Evolutionary conservation across 1,140 invertebrate genomes (phyloP), one percentile per base, ranked within the genome.

Genomic region (Steinernema feltiae): DNA sequence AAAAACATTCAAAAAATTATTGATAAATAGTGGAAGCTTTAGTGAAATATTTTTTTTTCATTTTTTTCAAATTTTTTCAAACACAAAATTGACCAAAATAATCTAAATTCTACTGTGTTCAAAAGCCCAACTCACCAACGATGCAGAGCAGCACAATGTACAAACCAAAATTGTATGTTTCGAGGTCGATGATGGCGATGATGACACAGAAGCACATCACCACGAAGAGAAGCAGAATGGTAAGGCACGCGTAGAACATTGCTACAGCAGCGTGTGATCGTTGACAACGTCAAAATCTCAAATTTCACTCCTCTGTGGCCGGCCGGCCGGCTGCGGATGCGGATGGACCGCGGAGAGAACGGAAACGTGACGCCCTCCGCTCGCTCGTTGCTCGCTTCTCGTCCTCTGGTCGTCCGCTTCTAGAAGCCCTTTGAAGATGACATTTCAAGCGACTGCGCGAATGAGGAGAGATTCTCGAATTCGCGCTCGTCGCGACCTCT

Each of bases 221-320:
- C 24, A 72, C 53, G 73, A 86, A 78, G 32, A 85, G 74, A 32
- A 86, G 48, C 21, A 86, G 71, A 35, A 85, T 81, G 30, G 84
- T 78, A 69, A 85, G 75, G 76, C 84, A 85, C 46, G 84, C 84
- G 75, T 85, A 85, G 76, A 85, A 85, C 84, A 85, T 85, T 7
- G 24, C 53, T 15, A 21, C 53, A 27, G n/a, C n/a, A n/a, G n/a
- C n/a, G n/a, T n/a, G n/a, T n/a, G n/a, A n/a, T n/a, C n/a, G n/a
- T n/a, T n/a, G n/a, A n/a, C n/a, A n/a, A n/a, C n/a, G n/a, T n/a
- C n/a, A n/a, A n/a, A 27, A 63, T 63, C 53, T 63, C 53, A 21
- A 63, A 21, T 63, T 63, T 63, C 53, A 3, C 15, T n/a, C 15
- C n/a, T 46, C 41, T n/a, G 41, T 46, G 7, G 41, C n/a, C n/a